Percentiles rank a stretch among this genome's conserved stretches.
These are phyloP conservation scores for Harpalus rubripes DNA, from an alignment of 2,888 invertebrate genomes.

Conservation along the genomic window DNA sequence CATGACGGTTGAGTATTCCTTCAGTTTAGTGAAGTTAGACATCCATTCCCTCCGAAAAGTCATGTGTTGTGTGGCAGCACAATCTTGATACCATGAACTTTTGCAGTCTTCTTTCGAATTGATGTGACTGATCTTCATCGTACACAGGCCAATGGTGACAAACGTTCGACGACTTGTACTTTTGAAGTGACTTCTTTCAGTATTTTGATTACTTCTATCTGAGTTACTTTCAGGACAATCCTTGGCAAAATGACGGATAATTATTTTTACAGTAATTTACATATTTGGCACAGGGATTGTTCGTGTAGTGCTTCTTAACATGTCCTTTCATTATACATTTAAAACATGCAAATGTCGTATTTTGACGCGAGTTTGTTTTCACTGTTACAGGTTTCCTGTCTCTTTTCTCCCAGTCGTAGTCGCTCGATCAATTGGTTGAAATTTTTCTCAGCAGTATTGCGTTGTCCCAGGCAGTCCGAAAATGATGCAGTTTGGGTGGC, in stretches of 20 bases:
- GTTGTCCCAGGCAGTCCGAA: constrained; percentile 70
- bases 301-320: constrained; percentile 68
- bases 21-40: constrained; percentile 60
- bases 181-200: too few relatives aligned
- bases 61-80: constrained; percentile 72
- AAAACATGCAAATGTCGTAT: neutral
- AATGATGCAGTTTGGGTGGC: constrained; percentile 70
- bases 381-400: neutral
- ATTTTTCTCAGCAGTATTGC: constrained; percentile 44
- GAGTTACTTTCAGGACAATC: too few relatives aligned
- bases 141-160: neutral
- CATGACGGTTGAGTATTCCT: constrained; percentile 51
- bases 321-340: constrained; percentile 68
- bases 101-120: constrained; percentile 51
- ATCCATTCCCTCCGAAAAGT: constrained; percentile 70
- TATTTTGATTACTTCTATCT: too few relatives aligned
- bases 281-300: constrained; percentile 69
- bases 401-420: constrained; percentile 22
- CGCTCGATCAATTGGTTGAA: constrained; percentile 8
- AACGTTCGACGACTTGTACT: neutral
- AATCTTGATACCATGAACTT: constrained; percentile 70
- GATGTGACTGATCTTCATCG: constrained; percentile 14
- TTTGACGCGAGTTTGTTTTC: too few relatives aligned
- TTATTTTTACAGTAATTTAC: constrained; percentile 70
- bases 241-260: too few relatives aligned